Base-by-base conservation (phyloP, 2,797 vertebrate genomes). In the Hyperoplus immaculatus region DNA sequence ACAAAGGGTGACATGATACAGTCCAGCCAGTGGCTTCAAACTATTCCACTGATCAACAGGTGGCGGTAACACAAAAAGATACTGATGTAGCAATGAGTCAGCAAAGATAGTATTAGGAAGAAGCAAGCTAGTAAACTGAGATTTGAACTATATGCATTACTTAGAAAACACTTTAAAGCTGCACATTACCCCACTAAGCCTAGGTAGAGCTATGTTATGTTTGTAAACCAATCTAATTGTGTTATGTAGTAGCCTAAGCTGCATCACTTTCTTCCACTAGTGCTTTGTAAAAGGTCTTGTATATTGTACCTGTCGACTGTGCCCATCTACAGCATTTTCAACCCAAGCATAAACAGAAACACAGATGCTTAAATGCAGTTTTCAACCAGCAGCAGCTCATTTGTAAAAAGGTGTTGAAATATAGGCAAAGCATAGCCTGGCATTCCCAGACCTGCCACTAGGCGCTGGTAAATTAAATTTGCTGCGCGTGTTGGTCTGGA, bases 391-490 rank as follows among this genome's bases (percentile, higher is more conserved):
- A 70, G 58, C 42, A 66, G 62, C 18, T 70, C 16, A 47, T 58
- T n/a, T 3, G 0, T 61, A 58, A 61, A 65, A 54, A 65, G 57
- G 55, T 64, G 69, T 36, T 42, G 14, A 58, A 56, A 69, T 39
- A 54, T 45, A 66, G 36, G 59, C 51, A 75, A 55, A 66, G 69
- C 2, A 3, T 21, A 21, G 21, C 21, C 21, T 21, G 21, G 21
- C 21, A 21, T 21, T 21, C 21, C 21, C 21, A 21, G 21, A 21
- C 21, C 21, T 21, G 21, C 21, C 21, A 21, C 21, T 21, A 21
- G 21, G 1, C 21, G 21, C 21, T 21, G 21, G 21, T 1, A 21
- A 21, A 21, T 21, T 21, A 21, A 21, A 21, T 21, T 21, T 21
- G 21, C 21, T 21, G 21, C 21, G 21, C 21, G 21, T 21, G 21